phyloP scores from a whole-genome alignment of 2,888 invertebrate species.

The Seira ritae region DNA sequence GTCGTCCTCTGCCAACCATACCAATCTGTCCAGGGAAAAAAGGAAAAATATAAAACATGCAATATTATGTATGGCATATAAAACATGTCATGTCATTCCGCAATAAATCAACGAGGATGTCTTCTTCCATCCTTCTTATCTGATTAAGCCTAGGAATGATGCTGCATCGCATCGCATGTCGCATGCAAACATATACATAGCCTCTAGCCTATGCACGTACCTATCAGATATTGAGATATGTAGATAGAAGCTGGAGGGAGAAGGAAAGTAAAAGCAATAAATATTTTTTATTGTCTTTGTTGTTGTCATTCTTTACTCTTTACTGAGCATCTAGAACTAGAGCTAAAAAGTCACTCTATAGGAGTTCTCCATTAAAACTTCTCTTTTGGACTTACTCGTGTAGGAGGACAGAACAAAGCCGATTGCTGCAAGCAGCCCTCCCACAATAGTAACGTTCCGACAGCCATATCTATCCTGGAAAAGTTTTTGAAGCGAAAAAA shows the following conservation, averaged over 20 bases:
- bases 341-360: background rate
- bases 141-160: too few relatives aligned
- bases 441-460: slow-evolving; percentile 85
- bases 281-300: background rate
- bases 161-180: too few relatives aligned
- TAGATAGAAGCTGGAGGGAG: slow-evolving; percentile 88
- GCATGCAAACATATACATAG: too few relatives aligned
- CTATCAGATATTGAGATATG: slow-evolving; percentile 77
- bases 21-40: slow-evolving; percentile 76
- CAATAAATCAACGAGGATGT: too few relatives aligned
- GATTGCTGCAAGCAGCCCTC: slow-evolving; percentile 84
- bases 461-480: slow-evolving; percentile 79
- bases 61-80: too few relatives aligned
- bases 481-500: background rate
- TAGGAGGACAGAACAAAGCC: slow-evolving; percentile 88
- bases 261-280: slow-evolving; percentile 81
- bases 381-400: slow-evolving; percentile 74
- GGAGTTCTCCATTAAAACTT: background rate
- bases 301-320: too few relatives aligned
- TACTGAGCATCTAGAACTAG: too few relatives aligned
- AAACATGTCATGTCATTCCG: too few relatives aligned
- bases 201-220: slow-evolving; percentile 62
- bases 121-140: too few relatives aligned
- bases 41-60: slow-evolving; percentile 1
- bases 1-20: slow-evolving; percentile 91